Base-by-base conservation (phyloP, 2,113 vertebrate species). In the Tringa solitaria region DNA sequence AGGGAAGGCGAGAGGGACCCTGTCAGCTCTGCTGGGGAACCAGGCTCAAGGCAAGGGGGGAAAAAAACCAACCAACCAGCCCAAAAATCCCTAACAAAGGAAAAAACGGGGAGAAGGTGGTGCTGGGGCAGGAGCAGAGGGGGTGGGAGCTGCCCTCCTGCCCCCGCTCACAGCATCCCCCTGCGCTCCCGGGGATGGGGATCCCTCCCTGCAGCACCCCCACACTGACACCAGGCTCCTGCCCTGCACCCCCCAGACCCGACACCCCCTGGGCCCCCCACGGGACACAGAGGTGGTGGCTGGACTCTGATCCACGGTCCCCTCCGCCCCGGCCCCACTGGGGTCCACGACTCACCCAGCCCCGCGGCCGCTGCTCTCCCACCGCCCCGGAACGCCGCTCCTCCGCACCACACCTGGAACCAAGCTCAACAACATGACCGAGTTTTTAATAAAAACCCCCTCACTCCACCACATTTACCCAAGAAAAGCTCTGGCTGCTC, bases 1-100 rank as follows among this genome's bases (percentile, higher is more conserved):
- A 22, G 26, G 45, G 28, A 43, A 37, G 9, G 20, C 0, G 4
- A 7, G 10, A 10, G 41, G 32, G 51, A 2, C 63, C 41, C 9
- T 8, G 6, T 0, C 4, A 12, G 45, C 17, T 4, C 73, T 53
- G 64, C 5, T 0, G 6, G 0, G 2, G 23, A 50, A 6, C 11
- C 6, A 23, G 7, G 32, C 4, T 7, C 70, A 32, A 21, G 21
- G 11, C 0, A 30, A 64, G 32, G 24, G 39, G 28, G 6, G 45
- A 43, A 12, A 35, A 18, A 30, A 4, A n/a, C 22, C 57, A 23
- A 20, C 46, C 46, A 21, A 21, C 46, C 46, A 46, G 20, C 46
- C 20, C 23, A 22, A 16, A 67, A 24, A 26, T 6, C 28, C 14
- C 7, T 9, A 32, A 20, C 7, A 26, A 26, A 54, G 14, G 6